phyloP scores from a whole-genome alignment of 2,888 invertebrate species.

The Spisula solida region DNA sequence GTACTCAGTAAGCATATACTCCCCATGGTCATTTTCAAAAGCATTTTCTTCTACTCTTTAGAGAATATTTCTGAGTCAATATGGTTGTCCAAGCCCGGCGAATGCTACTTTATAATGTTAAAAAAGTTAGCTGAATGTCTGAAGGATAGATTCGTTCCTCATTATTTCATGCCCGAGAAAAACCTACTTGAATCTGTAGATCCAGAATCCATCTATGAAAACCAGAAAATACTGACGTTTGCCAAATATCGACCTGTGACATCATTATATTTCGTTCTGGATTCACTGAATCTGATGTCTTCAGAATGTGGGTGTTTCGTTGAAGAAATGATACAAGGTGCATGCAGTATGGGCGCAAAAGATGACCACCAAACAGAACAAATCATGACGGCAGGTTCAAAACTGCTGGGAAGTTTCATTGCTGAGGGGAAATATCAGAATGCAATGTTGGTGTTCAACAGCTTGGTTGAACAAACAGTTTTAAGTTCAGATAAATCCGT shows the following conservation, averaged over 20 bases:
- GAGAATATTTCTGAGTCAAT: slow-evolving; percentile 43
- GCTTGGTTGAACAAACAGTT: slow-evolving; percentile 16
- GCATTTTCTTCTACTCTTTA: slow-evolving; percentile 58
- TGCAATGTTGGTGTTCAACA: slow-evolving; percentile 36
- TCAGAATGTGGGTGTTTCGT: slow-evolving; percentile 47
- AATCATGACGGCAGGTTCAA: neutral
- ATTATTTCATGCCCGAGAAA: slow-evolving; percentile 52
- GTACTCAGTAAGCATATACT: slow-evolving; percentile 7
- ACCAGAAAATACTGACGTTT: slow-evolving; percentile 12
- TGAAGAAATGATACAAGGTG: slow-evolving; percentile 50
- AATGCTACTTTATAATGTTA: slow-evolving; percentile 46
- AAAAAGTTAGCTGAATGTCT: slow-evolving; percentile 38
- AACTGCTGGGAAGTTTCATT: neutral
- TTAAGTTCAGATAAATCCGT: neutral
- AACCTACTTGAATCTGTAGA: slow-evolving; percentile 41
- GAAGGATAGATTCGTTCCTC: slow-evolving; percentile 26
- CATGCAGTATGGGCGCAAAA: neutral
- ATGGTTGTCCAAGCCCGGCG: slow-evolving; percentile 53
- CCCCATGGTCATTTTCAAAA: slow-evolving; percentile 39
- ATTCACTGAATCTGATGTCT: slow-evolving; percentile 30
- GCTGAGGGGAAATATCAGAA: neutral
- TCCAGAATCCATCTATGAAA: neutral
- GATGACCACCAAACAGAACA: neutral
- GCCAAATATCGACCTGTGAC: slow-evolving; percentile 28
- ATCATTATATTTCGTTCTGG: slow-evolving; percentile 46